Percentiles rank a stretch among this genome's conserved stretches.
phyloP scores from a whole-genome alignment of 2,888 invertebrate species.

The Acanthosoma haemorrhoidale region DNA sequence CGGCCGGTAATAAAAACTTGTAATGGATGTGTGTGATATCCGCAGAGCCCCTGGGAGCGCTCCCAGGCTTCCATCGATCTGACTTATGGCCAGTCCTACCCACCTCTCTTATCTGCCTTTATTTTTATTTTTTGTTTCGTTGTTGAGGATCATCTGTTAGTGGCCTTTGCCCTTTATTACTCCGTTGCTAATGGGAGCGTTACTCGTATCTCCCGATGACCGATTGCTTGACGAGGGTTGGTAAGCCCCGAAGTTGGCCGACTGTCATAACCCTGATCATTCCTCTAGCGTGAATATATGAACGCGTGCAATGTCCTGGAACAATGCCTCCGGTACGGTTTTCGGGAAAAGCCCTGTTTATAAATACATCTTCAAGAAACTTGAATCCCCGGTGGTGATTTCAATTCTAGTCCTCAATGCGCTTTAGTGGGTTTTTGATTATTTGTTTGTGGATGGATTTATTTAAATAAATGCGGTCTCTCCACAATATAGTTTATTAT shows the following conservation, averaged over 20 bases:
- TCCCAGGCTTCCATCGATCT: not conserved
- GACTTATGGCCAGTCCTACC: not conserved
- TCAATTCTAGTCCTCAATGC: too few species aligned
- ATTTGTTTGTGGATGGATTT: too few species aligned
- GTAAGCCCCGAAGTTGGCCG: not conserved
- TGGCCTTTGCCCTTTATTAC: not conserved
- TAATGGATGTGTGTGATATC: constrained; percentile 14
- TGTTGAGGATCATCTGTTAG: not conserved
- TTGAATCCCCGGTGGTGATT: too few species aligned
- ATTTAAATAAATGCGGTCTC: too few species aligned
- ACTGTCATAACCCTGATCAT: too few species aligned
- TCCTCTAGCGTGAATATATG: too few species aligned
- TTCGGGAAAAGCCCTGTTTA: too few species aligned
- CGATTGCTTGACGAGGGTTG: not conserved
- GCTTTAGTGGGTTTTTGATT: too few species aligned
- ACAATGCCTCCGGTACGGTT: too few species aligned
- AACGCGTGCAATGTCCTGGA: too few species aligned
- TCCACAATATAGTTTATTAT: too few species aligned
- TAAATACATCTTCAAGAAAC: too few species aligned
- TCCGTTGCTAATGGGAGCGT: not conserved
- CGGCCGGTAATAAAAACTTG: constrained; percentile 4
- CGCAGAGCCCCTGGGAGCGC: not conserved
- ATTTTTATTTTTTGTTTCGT: not conserved
- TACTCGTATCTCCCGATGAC: not conserved
- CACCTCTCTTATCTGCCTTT: not conserved